Base-by-base conservation (phyloP, 2,888 invertebrate genomes). In the Cheilosia grossa region DNA sequence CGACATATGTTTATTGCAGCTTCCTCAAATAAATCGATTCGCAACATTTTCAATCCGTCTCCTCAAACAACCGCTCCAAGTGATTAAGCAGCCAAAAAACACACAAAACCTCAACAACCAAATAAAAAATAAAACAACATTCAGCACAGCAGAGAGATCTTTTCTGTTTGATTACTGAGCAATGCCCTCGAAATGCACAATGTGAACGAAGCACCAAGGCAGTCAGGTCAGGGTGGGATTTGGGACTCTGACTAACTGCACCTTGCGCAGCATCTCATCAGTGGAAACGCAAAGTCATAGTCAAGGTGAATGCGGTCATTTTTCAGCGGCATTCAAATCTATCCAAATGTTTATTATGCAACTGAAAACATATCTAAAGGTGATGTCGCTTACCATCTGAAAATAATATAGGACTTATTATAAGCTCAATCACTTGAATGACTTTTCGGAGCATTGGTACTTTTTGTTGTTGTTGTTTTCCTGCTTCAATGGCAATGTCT, bases 11-110 rank as follows among this genome's bases (percentile, higher is more conserved):
- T 82, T 79, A 79, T 82, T 82, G 79, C 79, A 79, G 72, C 82
- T 82, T 82, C 79, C 53, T 79, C 79, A 83, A 83, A 83, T 83
- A 79, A 83, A 83, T 83, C 79, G 83, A 79, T 79, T 64, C 69
- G 58, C 58, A 83, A 70, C 64, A 74, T 79, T 69, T 74, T 70
- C 69, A 51, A 74, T 64, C 69, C 79, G 69, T 79, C 74, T 79
- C 67, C 67, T 63, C 51, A 47, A 79, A 73, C 73, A 58, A 59
- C 66, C 61, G 67, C 67, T 63, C 56, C 69, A 82, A 66, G 64
- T 83, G 79, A 69, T 79, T 79, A 79, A 83, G 74, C 69, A 58
- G 64, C 83, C 69, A 56, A 79, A 79, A 61, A 59, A 53, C 54
- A 54, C 37, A 70, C 56, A 69, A 42, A 69, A 47, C 17, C 33